A percentile compares a stretch with the other conserved stretches of the same genome.
These are phyloP conservation scores for Nothura maculosa DNA, from an alignment of 2,797 vertebrate genomes.

Conservation along the genomic window DNA sequence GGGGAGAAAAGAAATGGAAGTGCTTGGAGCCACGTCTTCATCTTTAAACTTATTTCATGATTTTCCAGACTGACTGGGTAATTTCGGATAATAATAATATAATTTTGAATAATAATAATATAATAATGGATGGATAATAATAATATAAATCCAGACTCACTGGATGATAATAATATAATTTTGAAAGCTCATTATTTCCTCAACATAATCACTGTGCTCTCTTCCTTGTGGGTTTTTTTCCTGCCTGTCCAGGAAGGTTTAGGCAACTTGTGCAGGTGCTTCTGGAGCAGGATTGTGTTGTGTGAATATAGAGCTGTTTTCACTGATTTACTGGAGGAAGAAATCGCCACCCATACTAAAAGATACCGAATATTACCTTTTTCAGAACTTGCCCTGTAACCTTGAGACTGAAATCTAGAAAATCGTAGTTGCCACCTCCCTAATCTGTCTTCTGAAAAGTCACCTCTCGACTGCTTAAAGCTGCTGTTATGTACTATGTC, in stretches of 20 bases:
- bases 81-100: too few species aligned
- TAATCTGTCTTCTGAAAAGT: neutral
- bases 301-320: neutral
- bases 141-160: too few species aligned
- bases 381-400: neutral
- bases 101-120: too few species aligned
- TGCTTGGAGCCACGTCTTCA: neutral
- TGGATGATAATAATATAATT: too few species aligned
- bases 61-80: neutral
- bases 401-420: neutral
- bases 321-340: neutral
- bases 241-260: neutral
- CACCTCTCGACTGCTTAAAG: neutral
- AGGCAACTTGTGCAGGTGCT: neutral
- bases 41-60: neutral
- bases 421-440: rapidly evolving
- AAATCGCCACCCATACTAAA: neutral
- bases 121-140: too few species aligned
- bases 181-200: neutral
- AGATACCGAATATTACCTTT: rapidly evolving
- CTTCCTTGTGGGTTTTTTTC: too few species aligned
- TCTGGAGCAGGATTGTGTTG: neutral
- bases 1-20: too few species aligned
- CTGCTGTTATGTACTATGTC: neutral
- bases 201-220: rapidly evolving